Conservation (phyloP, 2,888 invertebrate genomes). For the Lepas anatifera region DNA sequence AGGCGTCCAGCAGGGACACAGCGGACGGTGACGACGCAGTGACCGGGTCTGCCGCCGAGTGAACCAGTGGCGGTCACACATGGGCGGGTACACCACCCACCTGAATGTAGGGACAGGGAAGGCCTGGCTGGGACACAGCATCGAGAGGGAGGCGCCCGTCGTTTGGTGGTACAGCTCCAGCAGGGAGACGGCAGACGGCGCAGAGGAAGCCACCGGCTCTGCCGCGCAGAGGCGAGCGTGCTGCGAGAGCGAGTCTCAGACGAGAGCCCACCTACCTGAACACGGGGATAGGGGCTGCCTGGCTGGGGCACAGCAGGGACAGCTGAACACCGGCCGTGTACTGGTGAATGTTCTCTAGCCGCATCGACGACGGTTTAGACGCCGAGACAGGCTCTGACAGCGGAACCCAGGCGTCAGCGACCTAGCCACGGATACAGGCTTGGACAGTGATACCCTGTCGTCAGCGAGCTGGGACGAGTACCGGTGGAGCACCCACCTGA, state of each 20-base stretch:
- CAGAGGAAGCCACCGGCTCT: slow-evolving; percentile 15
- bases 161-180: slow-evolving; percentile 54
- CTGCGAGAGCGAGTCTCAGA: background rate
- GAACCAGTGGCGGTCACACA: too few relatives aligned
- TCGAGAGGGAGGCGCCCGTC: slow-evolving; percentile 47
- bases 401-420: too few relatives aligned
- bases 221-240: background rate
- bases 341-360: slow-evolving; percentile 20
- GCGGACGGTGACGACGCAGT: background rate
- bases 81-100: background rate
- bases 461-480: too few relatives aligned
- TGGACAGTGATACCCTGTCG: too few relatives aligned
- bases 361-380: background rate
- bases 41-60: slow-evolving; percentile 17
- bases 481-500: too few relatives aligned
- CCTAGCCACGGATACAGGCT: too few relatives aligned
- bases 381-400: slow-evolving; percentile 10
- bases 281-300: slow-evolving; percentile 44
- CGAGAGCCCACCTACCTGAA: slow-evolving; percentile 25
- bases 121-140: slow-evolving; percentile 56
- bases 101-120: background rate
- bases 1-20: slow-evolving; percentile 40
- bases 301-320: slow-evolving; percentile 37
- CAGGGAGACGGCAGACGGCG: slow-evolving; percentile 47
- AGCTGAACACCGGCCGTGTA: slow-evolving; percentile 26